Base-by-base conservation (phyloP, 92 coral and sea anemone species). In the Porites divaricata region DNA sequence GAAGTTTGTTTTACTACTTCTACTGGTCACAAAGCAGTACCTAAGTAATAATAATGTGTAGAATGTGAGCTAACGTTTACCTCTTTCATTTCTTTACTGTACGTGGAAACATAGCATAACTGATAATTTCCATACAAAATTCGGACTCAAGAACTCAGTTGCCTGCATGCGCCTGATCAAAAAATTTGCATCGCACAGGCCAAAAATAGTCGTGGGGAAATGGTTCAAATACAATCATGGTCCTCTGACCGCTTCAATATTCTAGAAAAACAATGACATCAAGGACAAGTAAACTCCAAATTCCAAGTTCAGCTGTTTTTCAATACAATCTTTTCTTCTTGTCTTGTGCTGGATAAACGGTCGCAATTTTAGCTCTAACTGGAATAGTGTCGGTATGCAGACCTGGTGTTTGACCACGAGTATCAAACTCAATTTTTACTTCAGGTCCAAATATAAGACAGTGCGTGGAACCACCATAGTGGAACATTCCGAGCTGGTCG, bases 401-500 rank as follows among this genome's bases (percentile, higher is more conserved):
- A 67, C 93, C 79, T 12, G 90, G 93, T 51, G 1, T 57, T 69
- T 89, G 93, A 62, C 84, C 84, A 8, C 90, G 87, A 65, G 66
- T 22, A 48, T 89, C 90, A 76, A 90, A 86, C 74, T 86, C 72
- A 23, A 90, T 12, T 13, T 57, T 51, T 79, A 90, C 93, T 63
- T 61, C 88, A 20, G 91, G 88, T 77, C 85, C 88, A 82, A 90
- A 90, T 57, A 90, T 81, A 11, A 90, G 91, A 49, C 80, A 81
- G 77, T 90, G 91, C 22, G 93, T 90, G 79, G 91, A 90, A 19
- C 93, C 93, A 59, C 93, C 93, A 82, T 20, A 90, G 57, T 90
- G 93, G 49, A 90, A 90, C 90, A 86, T 90, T 22, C 93, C 93
- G 54, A 90, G 81, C 93, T 90, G 85, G 58, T 90, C 90, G 21